Percentiles rank a stretch among this genome's conserved stretches.
These are phyloP conservation scores for Formica exsecta DNA, from an alignment of 1,140 invertebrate species.

Conservation along the genomic window DNA sequence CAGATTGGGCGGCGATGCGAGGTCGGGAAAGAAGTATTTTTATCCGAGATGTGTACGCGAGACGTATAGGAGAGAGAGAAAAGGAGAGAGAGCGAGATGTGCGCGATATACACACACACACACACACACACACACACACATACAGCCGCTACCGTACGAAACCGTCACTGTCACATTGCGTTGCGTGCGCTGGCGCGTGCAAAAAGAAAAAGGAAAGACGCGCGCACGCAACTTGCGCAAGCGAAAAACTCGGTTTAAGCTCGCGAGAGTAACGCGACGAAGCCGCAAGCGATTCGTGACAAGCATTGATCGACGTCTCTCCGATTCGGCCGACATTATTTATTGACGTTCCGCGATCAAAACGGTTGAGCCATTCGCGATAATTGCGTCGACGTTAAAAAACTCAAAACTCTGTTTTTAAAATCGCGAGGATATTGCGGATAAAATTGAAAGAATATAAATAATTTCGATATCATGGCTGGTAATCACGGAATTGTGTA, in stretches of 20 bases:
- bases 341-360: background rate
- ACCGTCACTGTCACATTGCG: constrained; percentile 13
- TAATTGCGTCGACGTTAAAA: background rate
- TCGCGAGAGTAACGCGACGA: constrained; percentile 22
- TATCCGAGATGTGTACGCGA: constrained; percentile 64
- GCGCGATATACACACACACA: constrained; percentile 12
- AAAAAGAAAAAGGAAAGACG: constrained; percentile 7
- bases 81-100: constrained; percentile 22
- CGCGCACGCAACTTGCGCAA: background rate
- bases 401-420: background rate
- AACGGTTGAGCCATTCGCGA: background rate
- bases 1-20: constrained; percentile 13
- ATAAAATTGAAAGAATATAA: background rate
- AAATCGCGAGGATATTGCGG: background rate
- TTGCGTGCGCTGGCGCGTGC: constrained; percentile 12
- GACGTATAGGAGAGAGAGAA: background rate
- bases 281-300: constrained; percentile 7
- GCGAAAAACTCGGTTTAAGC: constrained; percentile 32
- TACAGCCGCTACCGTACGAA: no score
- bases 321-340: background rate
- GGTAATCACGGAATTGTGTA: background rate
- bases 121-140: constrained; percentile 14
- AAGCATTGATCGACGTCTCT: constrained; percentile 27
- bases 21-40: constrained; percentile 65
- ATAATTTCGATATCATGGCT: background rate